phyloP scores from a whole-genome alignment of 2,113 vertebrate genomes.

The Callospermophilus lateralis region DNA sequence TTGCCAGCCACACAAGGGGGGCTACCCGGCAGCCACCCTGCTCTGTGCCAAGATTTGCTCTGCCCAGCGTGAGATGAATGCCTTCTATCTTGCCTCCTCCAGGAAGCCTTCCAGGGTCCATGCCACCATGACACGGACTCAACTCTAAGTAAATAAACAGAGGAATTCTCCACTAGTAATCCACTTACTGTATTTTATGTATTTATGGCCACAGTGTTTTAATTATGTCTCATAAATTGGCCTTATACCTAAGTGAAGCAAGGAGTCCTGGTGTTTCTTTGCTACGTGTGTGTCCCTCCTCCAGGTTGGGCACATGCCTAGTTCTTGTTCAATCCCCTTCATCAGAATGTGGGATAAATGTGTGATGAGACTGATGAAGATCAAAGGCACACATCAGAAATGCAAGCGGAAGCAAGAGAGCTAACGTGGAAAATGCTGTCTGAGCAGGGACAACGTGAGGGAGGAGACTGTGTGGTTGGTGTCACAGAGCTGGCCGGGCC shows the following conservation, averaged over 20 bases:
- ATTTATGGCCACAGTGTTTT: neutral
- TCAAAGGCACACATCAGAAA: constrained; percentile 5
- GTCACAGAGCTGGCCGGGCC: neutral
- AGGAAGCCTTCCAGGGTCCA: constrained; percentile 36
- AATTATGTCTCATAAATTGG: neutral
- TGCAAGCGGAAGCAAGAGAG: neutral
- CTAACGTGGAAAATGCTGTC: neutral
- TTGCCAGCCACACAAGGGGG: neutral
- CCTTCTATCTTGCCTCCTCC: neutral
- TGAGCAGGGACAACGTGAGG: neutral
- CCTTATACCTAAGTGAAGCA: neutral
- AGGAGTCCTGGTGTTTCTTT: neutral
- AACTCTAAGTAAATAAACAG: neutral
- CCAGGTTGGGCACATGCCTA: neutral
- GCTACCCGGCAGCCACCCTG: too few relatives aligned
- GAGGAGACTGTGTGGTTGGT: neutral
- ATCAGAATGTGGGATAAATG: neutral
- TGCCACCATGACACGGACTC: neutral
- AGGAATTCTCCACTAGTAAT: neutral
- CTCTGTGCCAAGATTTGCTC: neutral
- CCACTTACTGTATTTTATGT: neutral
- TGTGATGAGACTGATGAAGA: neutral
- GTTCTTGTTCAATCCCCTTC: neutral
- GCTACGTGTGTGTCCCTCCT: neutral
- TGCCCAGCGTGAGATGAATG: neutral